Evolutionary conservation across 2,888 invertebrate species (phyloP).

Genomic region (Polyploca ridens): DNA sequence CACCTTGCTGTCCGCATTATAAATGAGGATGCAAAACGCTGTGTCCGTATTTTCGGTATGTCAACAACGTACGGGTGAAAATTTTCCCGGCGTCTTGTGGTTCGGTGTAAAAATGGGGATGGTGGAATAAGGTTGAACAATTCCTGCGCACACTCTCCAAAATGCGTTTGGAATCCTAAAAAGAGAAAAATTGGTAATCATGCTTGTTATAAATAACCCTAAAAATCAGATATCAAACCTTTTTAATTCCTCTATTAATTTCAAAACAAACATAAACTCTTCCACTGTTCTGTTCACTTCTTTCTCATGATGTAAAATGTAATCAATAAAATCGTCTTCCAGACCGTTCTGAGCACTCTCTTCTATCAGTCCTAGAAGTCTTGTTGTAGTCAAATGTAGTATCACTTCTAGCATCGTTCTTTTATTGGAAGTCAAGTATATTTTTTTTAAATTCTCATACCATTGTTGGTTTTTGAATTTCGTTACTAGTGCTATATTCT

Average conservation of each 20-base stretch:
- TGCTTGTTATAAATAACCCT: neutral
- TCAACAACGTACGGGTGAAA: too few relatives aligned
- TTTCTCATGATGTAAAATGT: slow-evolving; percentile 40
- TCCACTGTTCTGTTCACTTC: slow-evolving; percentile 42
- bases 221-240: slow-evolving; percentile 21
- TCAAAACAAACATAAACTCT: slow-evolving; percentile 51
- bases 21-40: too few relatives aligned
- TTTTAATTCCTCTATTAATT: slow-evolving; percentile 48
- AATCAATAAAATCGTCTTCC: slow-evolving; percentile 44
- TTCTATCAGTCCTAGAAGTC: slow-evolving; percentile 57
- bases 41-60: too few relatives aligned
- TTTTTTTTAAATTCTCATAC: slow-evolving; percentile 56
- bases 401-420: slow-evolving; percentile 50
- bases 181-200: too few relatives aligned
- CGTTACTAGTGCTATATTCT: slow-evolving; percentile 55
- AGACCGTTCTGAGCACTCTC: slow-evolving; percentile 42
- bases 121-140: too few relatives aligned
- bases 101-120: too few relatives aligned
- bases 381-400: slow-evolving; percentile 53
- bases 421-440: slow-evolving; percentile 45
- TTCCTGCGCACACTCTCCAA: too few relatives aligned
- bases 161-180: too few relatives aligned
- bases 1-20: too few relatives aligned
- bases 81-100: too few relatives aligned
- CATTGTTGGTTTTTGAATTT: slow-evolving; percentile 56